Percentiles rank a stretch among this genome's conserved stretches.
These are phyloP conservation scores for Pachyseris speciosa DNA, from an alignment of 64 coral and sea anemone genomes.

Conservation along the genomic window DNA sequence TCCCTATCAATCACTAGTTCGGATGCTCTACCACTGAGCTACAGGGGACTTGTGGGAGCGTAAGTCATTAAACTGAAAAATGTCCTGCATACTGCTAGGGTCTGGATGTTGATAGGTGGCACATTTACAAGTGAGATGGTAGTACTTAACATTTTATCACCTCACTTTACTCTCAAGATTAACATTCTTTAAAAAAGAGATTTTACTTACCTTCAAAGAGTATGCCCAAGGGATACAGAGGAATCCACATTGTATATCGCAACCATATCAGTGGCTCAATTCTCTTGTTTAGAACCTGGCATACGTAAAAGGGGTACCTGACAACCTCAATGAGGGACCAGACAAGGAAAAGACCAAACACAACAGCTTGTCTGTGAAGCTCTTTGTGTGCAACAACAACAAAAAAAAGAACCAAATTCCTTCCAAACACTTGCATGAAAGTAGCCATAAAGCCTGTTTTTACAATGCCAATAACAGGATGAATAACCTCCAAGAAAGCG, in stretches of 20 bases:
- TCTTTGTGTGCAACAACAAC: slow-evolving; percentile 80
- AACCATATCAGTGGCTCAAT: slow-evolving; percentile 91
- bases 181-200: too few relatives aligned
- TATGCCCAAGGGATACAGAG: slow-evolving; percentile 84
- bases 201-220: slow-evolving; percentile 71
- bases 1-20: too few relatives aligned
- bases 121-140: too few relatives aligned
- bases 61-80: too few relatives aligned
- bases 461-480: slow-evolving; percentile 79
- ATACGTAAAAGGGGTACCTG: slow-evolving; percentile 87
- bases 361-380: slow-evolving; percentile 74
- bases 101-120: too few relatives aligned
- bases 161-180: too few relatives aligned
- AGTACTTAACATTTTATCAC: too few relatives aligned
- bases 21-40: too few relatives aligned
- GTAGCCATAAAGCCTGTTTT: slow-evolving; percentile 86
- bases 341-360: slow-evolving; percentile 73
- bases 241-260: slow-evolving; percentile 89
- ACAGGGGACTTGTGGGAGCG: too few relatives aligned
- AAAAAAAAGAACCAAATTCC: slow-evolving; percentile 82
- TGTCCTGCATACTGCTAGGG: too few relatives aligned
- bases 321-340: slow-evolving; percentile 94
- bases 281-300: slow-evolving; percentile 56
- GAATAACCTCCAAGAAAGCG: slow-evolving; percentile 86
- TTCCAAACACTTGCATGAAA: slow-evolving; percentile 73